These are phyloP conservation scores for Neodon shergylaensis DNA, from an alignment of 2,113 vertebrate genomes.

Conservation along the genomic window DNA sequence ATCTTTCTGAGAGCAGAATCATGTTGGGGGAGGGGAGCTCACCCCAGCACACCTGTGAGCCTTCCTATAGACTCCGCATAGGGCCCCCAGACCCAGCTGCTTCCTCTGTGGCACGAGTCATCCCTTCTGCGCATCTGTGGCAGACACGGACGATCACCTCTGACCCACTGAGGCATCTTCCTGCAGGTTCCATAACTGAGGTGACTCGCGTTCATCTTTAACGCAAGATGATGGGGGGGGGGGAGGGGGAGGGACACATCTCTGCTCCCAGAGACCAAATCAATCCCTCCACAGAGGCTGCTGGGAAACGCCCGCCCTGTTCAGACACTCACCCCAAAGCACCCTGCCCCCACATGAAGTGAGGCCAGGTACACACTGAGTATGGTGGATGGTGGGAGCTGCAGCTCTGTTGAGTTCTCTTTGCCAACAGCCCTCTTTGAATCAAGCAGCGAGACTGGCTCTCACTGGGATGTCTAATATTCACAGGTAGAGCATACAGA, in stretches of 20 bases:
- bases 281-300: too few relatives aligned
- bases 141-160: accelerated
- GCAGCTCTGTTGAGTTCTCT: accelerated
- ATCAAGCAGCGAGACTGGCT: neutral
- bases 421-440: accelerated
- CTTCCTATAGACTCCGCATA: neutral
- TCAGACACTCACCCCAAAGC: neutral
- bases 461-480: accelerated
- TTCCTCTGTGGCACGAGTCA: neutral
- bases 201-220: accelerated
- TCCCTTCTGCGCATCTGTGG: neutral
- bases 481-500: accelerated
- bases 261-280: neutral
- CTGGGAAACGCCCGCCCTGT: neutral
- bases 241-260: accelerated
- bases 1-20: neutral
- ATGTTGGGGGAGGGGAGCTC: neutral
- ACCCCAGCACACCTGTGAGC: neutral
- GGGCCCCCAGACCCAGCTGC: neutral
- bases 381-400: accelerated
- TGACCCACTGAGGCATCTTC: accelerated
- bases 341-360: accelerated
- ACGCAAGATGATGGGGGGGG: accelerated
- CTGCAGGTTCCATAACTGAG: accelerated
- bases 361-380: neutral